Evolutionary conservation across 2,888 invertebrate genomes (phyloP), one percentile per base, ranked within the genome.

Genomic region (Troilus luridus): DNA sequence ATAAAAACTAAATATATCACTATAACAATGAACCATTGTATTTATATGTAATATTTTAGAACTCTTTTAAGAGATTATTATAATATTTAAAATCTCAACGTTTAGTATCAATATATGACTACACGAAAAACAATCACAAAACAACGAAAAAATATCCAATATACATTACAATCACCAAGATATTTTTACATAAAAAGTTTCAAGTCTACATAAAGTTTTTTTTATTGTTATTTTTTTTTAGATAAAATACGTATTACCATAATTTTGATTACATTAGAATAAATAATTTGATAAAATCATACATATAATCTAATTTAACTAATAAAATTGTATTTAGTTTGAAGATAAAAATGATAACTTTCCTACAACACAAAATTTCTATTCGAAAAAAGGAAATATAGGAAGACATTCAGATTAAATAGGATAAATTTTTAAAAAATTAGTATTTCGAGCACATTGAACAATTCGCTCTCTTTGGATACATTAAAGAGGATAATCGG

Each of bases 1-100:
- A 90, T 90, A 90, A 90, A 90, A 90, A 90, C 72, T 77, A 77
- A 90, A 77, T 77, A 58, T 72, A 77, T 85, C 58, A 56, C 85
- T 85, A 85, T 85, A 85, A 85, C 85, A 85, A 85, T 85, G 72
- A 77, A 77, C 72, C 72, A 77, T 77, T 41, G 27, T 85, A 85
- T 85, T 85, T 56, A 85, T 85, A 85, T 56, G 21, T 85, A 56
- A 85, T 85, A 56, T 54, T 85, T 85, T 56, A n/a, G 56, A 85
- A 85, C 85, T 58, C 54, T 56, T 85, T 85, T n/a, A 11, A 58
- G 56, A 56, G 54, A 85, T 85, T 21, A 14, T n/a, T 85, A 85
- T 85, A 85, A 56, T 85, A 85, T 85, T 85, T 85, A 85, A 85
- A 85, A 85, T 85, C 56, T 85, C 85, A 85, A 85, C 85, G 56